phyloP scores from a whole-genome alignment of 2,113 vertebrate species.

The Oxyruncus cristatus region DNA sequence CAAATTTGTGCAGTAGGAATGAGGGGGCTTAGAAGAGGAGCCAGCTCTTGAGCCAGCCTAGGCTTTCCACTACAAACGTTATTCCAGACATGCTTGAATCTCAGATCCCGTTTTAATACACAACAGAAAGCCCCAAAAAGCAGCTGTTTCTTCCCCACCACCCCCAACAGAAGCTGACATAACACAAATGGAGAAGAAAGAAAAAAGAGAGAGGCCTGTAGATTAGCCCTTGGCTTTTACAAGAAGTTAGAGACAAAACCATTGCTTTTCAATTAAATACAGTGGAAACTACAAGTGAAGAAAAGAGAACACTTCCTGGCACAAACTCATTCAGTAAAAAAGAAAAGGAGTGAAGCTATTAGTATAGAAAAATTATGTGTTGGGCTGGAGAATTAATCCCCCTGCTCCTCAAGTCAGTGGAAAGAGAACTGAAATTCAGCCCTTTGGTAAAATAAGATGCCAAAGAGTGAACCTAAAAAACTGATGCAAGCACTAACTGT shows the following conservation, averaged over 20 bases:
- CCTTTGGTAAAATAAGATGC: neutral
- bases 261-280: neutral
- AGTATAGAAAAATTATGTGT: neutral
- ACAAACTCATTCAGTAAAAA: neutral
- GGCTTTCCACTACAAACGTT: neutral
- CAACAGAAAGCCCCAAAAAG: neutral
- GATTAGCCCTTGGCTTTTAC: neutral
- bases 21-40: neutral
- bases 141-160: neutral
- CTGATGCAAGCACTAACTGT: neutral
- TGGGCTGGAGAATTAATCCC: neutral
- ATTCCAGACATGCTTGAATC: neutral
- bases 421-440: constrained; percentile 29
- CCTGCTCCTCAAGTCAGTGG: neutral
- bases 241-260: neutral
- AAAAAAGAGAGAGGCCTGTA: neutral
- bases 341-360: neutral
- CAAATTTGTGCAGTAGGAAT: neutral
- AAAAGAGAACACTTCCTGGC: neutral
- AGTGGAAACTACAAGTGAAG: neutral
- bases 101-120: neutral
- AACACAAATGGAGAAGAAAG: neutral
- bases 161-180: neutral
- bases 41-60: neutral
- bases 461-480: neutral